Evolutionary conservation across 2,797 vertebrate genomes (phyloP).

Genomic region (Buceros bicornis): DNA sequence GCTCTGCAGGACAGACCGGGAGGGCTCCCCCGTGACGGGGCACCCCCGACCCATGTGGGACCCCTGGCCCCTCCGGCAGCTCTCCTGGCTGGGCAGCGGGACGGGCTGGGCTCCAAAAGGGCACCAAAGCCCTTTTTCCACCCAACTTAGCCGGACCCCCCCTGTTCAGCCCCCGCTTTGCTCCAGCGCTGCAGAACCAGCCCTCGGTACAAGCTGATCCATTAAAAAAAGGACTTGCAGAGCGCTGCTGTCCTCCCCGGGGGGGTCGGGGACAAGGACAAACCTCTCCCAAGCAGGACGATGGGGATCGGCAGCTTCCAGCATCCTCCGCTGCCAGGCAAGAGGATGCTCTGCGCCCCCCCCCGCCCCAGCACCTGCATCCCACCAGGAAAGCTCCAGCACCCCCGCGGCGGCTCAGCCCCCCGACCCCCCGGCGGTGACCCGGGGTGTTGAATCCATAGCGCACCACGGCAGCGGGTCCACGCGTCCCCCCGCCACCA

Average conservation of each 20-base stretch:
- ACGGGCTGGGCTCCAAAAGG: not conserved
- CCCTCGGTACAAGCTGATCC: not conserved
- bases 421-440: too few relatives aligned
- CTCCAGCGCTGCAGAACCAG: not conserved
- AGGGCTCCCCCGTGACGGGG: rapidly evolving
- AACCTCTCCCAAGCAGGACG: not conserved
- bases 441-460: too few relatives aligned
- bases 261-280: conserved; percentile 32
- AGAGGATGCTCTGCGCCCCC: not conserved
- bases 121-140: not conserved
- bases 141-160: not conserved
- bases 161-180: not conserved
- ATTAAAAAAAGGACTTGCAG: not conserved
- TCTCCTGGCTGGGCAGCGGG: not conserved
- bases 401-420: not conserved
- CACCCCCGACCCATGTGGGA: not conserved
- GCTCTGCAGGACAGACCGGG: not conserved
- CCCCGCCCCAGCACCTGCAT: not conserved
- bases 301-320: not conserved
- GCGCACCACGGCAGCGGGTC: too few relatives aligned
- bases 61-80: rapidly evolving
- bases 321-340: not conserved
- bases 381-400: not conserved
- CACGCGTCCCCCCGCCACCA: too few relatives aligned
- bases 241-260: not conserved